Base-by-base conservation (phyloP, 2,888 invertebrate genomes). In the Lasioglossum lativentre region DNA sequence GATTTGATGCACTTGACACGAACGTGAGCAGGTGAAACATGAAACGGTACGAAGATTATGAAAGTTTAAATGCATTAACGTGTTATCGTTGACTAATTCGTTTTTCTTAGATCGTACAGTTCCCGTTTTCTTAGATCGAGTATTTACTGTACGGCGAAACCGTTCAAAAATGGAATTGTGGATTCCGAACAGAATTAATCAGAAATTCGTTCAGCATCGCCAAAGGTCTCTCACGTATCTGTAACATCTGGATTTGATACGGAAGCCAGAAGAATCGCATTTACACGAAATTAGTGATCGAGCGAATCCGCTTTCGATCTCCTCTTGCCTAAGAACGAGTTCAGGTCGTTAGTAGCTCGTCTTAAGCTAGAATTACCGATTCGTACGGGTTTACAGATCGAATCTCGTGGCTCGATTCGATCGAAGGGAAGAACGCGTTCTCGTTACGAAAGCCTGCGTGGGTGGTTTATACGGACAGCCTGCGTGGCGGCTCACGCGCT, bases 361-460 rank as follows among this genome's bases (percentile, higher is more conserved):
- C 66, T 23, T 34, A 34, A 66, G 66, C 23, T 34, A 34, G 66
- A 34, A 34, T 66, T 66, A 66, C 66, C 66, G 34, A 66, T 34
- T 63, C 30, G 63, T 63, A 16, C 30, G 63, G 30, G 16, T 63
- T 30, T 30, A 30, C 12, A n/a, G 74, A 74, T 70, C 34, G 30
- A 27, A 45, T 45, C 68, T 56, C 59, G 8, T 12, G 56, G n/a
- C 23, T 56, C 56, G 56, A 2, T 56, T 38, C 71, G 12, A 52
- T 2, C 23, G 72, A 47, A 34, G 23, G 23, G 30, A 72, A n/a
- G 47, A 56, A 47, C 27, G 42, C 63, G 6, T 45, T 73, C 76
- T 76, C 63, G 75, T 85, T 85, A 68, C 85, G 85, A 80, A 78
- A 85, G 72, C 30, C n/a, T 2, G 19, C 5, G 85, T 85, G 78